Evolutionary conservation across 2,797 vertebrate genomes (phyloP).

Genomic region (Coregonus suidteri): DNA sequence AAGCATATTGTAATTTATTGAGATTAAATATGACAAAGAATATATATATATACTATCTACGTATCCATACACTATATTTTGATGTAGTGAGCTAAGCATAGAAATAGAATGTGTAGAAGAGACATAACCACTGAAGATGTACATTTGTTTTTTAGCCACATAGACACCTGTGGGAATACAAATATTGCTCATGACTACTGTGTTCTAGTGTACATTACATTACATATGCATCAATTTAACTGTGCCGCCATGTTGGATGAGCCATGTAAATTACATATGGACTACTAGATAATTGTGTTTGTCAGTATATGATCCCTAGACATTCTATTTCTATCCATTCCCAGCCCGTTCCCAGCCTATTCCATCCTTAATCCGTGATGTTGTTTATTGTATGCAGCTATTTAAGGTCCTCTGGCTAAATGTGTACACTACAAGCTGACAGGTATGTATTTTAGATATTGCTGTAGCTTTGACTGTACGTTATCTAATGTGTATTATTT

Average conservation of each 20-base stretch:
- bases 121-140: constrained; percentile 17
- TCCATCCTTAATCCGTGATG: constrained; percentile 41
- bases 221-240: not conserved
- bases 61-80: constrained; percentile 55
- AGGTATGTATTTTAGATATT: constrained; percentile 62
- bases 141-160: not conserved
- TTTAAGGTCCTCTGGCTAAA: constrained; percentile 51
- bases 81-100: constrained; percentile 37
- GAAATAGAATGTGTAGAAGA: constrained; percentile 55
- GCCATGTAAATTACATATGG: not conserved
- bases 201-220: constrained; percentile 10
- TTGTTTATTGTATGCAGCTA: constrained; percentile 60
- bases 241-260: constrained; percentile 2
- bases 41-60: constrained; percentile 33
- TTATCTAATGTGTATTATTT: constrained; percentile 62
- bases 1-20: constrained; percentile 78
- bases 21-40: constrained; percentile 62
- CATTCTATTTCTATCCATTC: constrained; percentile 50
- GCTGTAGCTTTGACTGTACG: constrained; percentile 64
- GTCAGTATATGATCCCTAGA: constrained; percentile 33
- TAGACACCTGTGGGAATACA: not conserved
- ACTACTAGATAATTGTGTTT: not conserved
- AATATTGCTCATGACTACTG: not conserved
- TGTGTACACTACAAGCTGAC: constrained; percentile 54
- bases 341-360: constrained; percentile 38